These are phyloP conservation scores for Sebastiscus albofasciatus DNA, from an alignment of 2,797 vertebrate genomes.

Conservation along the genomic window DNA sequence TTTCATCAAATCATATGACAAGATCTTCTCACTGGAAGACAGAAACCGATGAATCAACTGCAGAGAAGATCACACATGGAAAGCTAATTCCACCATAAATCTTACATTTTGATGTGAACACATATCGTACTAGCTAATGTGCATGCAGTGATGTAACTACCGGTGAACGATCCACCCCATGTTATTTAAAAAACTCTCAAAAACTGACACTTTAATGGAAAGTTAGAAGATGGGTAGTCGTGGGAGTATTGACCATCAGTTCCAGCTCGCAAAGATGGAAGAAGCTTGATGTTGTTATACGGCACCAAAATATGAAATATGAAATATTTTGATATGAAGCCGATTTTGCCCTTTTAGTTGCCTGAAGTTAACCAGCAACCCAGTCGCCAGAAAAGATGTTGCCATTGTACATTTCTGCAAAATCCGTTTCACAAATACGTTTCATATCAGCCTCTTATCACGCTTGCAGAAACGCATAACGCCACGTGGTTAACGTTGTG, in stretches of 20 bases:
- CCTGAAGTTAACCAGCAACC: not conserved
- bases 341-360: not conserved
- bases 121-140: not conserved
- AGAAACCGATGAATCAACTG: conserved; percentile 2
- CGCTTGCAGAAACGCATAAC: too few relatives aligned
- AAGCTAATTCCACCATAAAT: not conserved
- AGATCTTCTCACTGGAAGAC: conserved; percentile 6
- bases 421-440: not conserved
- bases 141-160: not conserved
- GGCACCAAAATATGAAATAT: not conserved
- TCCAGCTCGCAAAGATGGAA: not conserved
- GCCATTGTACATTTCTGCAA: not conserved
- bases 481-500: not conserved
- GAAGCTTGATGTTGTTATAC: not conserved
- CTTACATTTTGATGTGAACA: not conserved
- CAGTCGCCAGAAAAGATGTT: fast-evolving
- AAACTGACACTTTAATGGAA: not conserved
- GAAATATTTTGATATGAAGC: not conserved
- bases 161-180: not conserved
- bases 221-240: not conserved
- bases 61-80: not conserved
- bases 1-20: conserved; percentile 37
- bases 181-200: not conserved
- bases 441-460: too few relatives aligned
- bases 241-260: not conserved